Conservation (phyloP, 2,888 invertebrate species). For the Scaptomyza reducta region DNA sequence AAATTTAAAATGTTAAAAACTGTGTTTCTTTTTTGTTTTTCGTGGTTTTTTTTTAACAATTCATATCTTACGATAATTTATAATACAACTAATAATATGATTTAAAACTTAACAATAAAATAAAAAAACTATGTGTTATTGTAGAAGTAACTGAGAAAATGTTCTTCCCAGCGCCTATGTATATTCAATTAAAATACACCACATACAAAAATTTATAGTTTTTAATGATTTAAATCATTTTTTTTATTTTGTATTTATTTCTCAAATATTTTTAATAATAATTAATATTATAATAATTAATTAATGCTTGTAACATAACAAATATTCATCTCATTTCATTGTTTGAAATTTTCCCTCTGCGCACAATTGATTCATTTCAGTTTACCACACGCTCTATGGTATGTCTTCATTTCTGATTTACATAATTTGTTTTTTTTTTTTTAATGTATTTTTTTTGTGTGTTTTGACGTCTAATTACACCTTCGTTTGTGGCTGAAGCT, state of each 20-base stretch:
- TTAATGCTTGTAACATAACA: slow-evolving; percentile 82
- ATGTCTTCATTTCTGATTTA: slow-evolving; percentile 27
- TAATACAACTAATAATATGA: slow-evolving; percentile 41
- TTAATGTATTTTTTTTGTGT: slow-evolving; percentile 20
- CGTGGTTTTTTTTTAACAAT: slow-evolving; percentile 30
- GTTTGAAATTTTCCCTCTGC: slow-evolving; percentile 58
- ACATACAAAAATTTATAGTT: slow-evolving; percentile 38
- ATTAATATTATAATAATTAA: slow-evolving; percentile 81
- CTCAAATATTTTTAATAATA: slow-evolving; percentile 81
- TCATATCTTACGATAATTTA: slow-evolving; percentile 20
- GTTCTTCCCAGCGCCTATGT: slow-evolving; percentile 21
- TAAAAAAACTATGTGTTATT: slow-evolving; percentile 18
- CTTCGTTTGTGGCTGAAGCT: slow-evolving; percentile 24
- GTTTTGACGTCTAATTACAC: slow-evolving; percentile 30
- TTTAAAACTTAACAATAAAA: slow-evolving; percentile 52
- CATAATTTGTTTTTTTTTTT: slow-evolving; percentile 11
- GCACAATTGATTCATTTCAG: slow-evolving; percentile 52
- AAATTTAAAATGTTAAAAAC: slow-evolving; percentile 31
- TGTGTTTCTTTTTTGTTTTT: slow-evolving; percentile 3
- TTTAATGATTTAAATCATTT: slow-evolving; percentile 77
- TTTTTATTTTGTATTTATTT: slow-evolving; percentile 74
- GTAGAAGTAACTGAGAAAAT: slow-evolving; percentile 19
- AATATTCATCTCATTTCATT: slow-evolving; percentile 72
- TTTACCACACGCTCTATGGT: slow-evolving; percentile 50
- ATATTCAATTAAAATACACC: slow-evolving; percentile 31